Evolutionary conservation across 2,797 vertebrate species (phyloP).

Genomic region (Anas bernieri): DNA sequence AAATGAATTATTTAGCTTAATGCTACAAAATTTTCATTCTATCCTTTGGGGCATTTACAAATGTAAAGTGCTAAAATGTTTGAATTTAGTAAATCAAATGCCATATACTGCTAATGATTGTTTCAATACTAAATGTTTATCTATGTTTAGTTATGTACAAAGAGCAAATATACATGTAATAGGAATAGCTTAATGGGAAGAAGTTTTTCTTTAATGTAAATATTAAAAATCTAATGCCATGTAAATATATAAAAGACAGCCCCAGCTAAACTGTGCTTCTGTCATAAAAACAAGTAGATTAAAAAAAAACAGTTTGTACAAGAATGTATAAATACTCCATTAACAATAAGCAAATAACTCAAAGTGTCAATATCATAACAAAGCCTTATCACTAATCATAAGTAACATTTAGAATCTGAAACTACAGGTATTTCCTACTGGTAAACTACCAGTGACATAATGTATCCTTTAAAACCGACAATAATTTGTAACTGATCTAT

Average conservation of each 20-base stretch:
- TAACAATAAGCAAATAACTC: background rate
- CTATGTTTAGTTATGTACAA: background rate
- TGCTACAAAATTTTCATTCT: background rate
- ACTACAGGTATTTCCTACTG: background rate
- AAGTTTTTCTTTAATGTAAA: background rate
- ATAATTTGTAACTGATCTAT: background rate
- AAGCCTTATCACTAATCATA: background rate
- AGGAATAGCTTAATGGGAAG: background rate
- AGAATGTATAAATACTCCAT: background rate
- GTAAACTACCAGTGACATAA: background rate
- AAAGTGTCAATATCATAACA: background rate
- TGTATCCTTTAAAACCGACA: background rate
- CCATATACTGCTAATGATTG: background rate
- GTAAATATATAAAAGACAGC: background rate
- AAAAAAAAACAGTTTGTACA: background rate
- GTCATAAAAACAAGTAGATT: background rate
- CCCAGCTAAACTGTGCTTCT: background rate
- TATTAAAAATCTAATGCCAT: too few species aligned
- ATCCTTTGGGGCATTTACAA: background rate
- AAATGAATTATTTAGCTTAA: background rate
- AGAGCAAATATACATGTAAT: background rate
- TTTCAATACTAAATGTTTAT: background rate
- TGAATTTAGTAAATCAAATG: background rate
- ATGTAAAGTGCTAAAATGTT: background rate
- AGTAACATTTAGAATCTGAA: background rate